Base-by-base conservation (phyloP, 92 coral and sea anemone genomes). In the Scolanthus callimorphus region DNA sequence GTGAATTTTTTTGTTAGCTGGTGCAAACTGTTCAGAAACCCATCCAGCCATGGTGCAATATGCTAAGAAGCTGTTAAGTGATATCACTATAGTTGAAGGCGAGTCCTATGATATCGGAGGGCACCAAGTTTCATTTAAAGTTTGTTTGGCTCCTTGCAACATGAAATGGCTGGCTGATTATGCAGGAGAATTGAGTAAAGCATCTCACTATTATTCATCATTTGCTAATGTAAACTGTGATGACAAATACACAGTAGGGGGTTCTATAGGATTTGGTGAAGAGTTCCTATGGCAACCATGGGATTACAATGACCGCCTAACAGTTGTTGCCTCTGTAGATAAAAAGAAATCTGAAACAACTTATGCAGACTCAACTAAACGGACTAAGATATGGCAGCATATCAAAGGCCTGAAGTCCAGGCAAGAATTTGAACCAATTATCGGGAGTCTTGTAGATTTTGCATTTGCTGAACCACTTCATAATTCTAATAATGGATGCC, bases 401-500 rank as follows among this genome's bases (percentile, higher is more conserved):
- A 77, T 69, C 29, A 77, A 61, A 58, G 78, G 53, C 23, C 53
- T 66, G 60, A 49, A 63, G 61, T 77, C 84, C 31, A 62, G 84
- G 57, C 78, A 77, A 48, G 84, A 69, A 62, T 48, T 63, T 61
- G 59, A 69, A 39, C 84, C 78, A 38, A 41, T 77, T 51, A 59
- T 69, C 30, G 84, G 57, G 26, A 49, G 62, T 50, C 47, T 77
- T 51, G 68, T 77, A 69, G 78, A 77, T 60, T 77, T 58, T 77
- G 78, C 56, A 29, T 62, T 51, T 60, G 84, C 84, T 52, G 71
- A 77, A 51, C 83, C 83, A 51, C 31, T 68, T 25, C 76, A 68
- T 50, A 76, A 68, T 60, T 39, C 70, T 43, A 68, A 68, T 58
- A 76, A 76, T 76, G 77, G 77, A 39, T 77, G 84, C 69, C 71